A percentile compares a stretch with the other conserved stretches of the same genome.
Evolutionary conservation across 2,888 invertebrate species (phyloP).

Genomic region (Euspilapteryx auroguttella): DNA sequence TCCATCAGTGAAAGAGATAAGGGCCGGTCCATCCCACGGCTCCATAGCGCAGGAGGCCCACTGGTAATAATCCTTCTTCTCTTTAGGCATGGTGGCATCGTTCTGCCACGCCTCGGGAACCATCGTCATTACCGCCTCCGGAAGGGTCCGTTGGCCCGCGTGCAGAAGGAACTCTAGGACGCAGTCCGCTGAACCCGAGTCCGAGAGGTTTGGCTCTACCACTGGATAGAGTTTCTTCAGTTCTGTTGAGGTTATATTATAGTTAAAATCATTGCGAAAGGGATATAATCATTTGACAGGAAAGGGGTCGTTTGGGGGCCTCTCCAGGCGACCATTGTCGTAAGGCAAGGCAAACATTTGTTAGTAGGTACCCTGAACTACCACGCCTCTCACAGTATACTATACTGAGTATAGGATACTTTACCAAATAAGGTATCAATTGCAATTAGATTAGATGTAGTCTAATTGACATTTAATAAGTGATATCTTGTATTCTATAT

Average conservation of each 20-base stretch:
- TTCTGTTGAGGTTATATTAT: conserved; percentile 25
- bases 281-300: too few relatives aligned
- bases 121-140: conserved; percentile 99
- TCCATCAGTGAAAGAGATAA: conserved; percentile 97
- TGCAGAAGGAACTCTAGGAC: conserved; percentile 95
- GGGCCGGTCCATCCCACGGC: conserved; percentile 98
- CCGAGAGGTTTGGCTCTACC: conserved; percentile 95
- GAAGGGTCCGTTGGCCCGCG: conserved; percentile 87
- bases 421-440: too few relatives aligned
- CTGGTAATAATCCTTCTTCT: conserved; percentile 94
- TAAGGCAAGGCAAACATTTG: too few relatives aligned
- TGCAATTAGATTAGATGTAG: too few relatives aligned
- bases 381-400: too few relatives aligned
- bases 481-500: too few relatives aligned
- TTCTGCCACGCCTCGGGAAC: conserved; percentile 99
- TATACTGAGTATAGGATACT: too few relatives aligned
- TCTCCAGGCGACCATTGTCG: too few relatives aligned
- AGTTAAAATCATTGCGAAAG: too few relatives aligned
- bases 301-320: too few relatives aligned
- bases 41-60: conserved; percentile 99
- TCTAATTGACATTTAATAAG: too few relatives aligned
- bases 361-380: too few relatives aligned
- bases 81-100: conserved; percentile 87
- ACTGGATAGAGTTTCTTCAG: conserved; percentile 92
- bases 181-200: conserved; percentile 97